Base-by-base conservation (phyloP, 2,888 invertebrate species). In the Conus canariensis region DNA sequence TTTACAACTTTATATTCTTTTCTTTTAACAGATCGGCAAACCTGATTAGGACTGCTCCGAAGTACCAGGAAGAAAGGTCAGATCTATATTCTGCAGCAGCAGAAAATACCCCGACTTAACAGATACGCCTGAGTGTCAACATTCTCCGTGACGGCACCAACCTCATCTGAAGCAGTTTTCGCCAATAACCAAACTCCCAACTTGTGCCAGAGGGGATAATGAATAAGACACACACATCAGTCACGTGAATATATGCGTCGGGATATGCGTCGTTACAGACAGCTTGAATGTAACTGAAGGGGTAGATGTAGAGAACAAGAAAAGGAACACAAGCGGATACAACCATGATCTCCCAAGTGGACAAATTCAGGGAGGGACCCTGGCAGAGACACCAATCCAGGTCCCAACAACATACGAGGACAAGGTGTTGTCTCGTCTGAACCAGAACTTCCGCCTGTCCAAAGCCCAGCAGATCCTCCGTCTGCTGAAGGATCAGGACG, bases 381-480 rank as follows among this genome's bases (percentile, higher is more conserved):
- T 83, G 59, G 83, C 83, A 59, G 85, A 85, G 60, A 85, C 85
- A 5, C 58, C 60, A 60, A 85, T 85, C 85, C 59, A 60, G 30
- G 30, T 80, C 60, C 60, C 85, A 8, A 56, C 85, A 10, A 56
- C 85, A 5, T 77, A 92, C 89, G 92, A 92, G n/a, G 93, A 92
- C 70, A 91, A 92, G 45, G 86, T 93, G 56, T 88, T 94, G 88
- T 93, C 93, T 60, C 90, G 92, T 22, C 93, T 94, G 45, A 94
- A 93, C 90, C 90, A 93, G 85, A 92, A 91, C 83, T 93, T 92
- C 85, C 90, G 92, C 82, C 91, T 93, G 88, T 93, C 94, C 30
- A 94, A 94, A 88, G 94, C 94, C 19, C 93, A 94, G 77, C 94
- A 94, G 87, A 94, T 94, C 59, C 89, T 94, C 4, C 88, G 94